Evolutionary conservation across 1,140 invertebrate genomes (phyloP), one percentile per base, ranked within the genome.

Genomic region (Carposina sasakii): DNA sequence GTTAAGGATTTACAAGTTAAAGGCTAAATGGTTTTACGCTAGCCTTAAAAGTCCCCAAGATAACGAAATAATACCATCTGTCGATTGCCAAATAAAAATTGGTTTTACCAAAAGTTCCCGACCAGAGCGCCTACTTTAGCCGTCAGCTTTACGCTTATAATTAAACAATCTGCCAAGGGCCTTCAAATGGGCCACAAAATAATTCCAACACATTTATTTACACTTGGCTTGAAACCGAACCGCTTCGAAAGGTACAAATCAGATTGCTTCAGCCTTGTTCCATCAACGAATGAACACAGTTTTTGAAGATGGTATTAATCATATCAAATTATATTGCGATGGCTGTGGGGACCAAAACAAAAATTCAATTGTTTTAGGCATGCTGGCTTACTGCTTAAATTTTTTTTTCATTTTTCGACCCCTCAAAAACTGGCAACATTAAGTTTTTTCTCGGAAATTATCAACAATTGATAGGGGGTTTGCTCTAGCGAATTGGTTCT

Each of bases 61-160:
- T 30, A n/a, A n/a, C n/a, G n/a, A n/a, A n/a, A n/a, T n/a, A n/a
- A n/a, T n/a, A n/a, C n/a, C n/a, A n/a, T n/a, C n/a, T n/a, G n/a
- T n/a, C n/a, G n/a, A n/a, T n/a, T n/a, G n/a, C n/a, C n/a, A n/a
- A n/a, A n/a, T n/a, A n/a, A n/a, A n/a, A n/a, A n/a, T n/a, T n/a
- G n/a, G n/a, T n/a, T 16, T 28, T 49, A 21, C 37, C 47, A 31
- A 49, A 48, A 48, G 34, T 39, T 23, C 46, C 46, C 5, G 46
- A 48, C 30, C 46, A 51, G 17, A 45, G 34, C 15, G 30, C 49
- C 17, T 52, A 45, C n/a, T n/a, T n/a, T n/a, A 45, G 44, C 37
- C 43, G 44, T 15, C 51, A 53, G 15, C 23, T 53, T n/a, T 63
- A 63, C 44, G 28, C 20, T 0, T 67, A 67, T 26, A 66, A 65